phyloP scores from a whole-genome alignment of 2,888 invertebrate genomes.

The Amiota communis region DNA sequence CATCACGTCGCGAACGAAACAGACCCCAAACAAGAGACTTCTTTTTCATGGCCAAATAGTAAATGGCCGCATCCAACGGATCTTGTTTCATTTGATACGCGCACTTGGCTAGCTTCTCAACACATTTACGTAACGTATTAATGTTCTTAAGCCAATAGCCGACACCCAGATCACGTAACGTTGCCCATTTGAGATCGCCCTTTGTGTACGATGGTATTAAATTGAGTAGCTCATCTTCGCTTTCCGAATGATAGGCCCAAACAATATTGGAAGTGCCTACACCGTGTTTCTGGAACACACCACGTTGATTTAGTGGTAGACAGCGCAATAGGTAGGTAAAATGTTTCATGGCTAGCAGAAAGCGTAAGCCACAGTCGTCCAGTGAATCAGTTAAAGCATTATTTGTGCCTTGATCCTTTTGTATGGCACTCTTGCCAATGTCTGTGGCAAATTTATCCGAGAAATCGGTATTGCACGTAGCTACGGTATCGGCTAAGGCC shows the following conservation, averaged over 20 bases:
- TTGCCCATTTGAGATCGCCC: conserved; percentile 90
- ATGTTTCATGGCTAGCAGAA: conserved; percentile 97
- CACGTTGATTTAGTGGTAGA: conserved; percentile 90
- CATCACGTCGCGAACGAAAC: conserved; percentile 89
- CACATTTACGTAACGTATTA: conserved; percentile 84
- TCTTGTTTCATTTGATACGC: conserved; percentile 94
- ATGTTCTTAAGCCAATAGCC: conserved; percentile 97
- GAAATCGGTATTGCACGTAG: conserved; percentile 91
- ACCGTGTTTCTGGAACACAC: conserved; percentile 88
- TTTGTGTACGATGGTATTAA: conserved; percentile 91
- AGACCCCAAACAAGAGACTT: conserved; percentile 97
- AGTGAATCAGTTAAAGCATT: conserved; percentile 83
- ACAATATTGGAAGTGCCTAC: conserved; percentile 93
- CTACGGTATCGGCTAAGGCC: conserved; percentile 98
- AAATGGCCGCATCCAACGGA: conserved; percentile 97
- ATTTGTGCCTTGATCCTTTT: conserved; percentile 71
- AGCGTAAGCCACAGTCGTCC: conserved; percentile 97
- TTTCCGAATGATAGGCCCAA: conserved; percentile 99
- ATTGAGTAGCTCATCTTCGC: conserved; percentile 93
- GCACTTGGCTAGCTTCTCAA: conserved; percentile 95
- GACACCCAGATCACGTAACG: conserved; percentile 89
- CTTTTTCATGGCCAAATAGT: conserved; percentile 98
- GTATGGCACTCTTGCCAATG: conserved; percentile 76
- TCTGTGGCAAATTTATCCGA: conserved; percentile 86
- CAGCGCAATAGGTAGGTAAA: conserved; percentile 96